Percentiles rank a stretch among this genome's conserved stretches.
These are phyloP conservation scores for Cataglyphis hispanica DNA, from an alignment of 1,140 invertebrate species.

Conservation along the genomic window DNA sequence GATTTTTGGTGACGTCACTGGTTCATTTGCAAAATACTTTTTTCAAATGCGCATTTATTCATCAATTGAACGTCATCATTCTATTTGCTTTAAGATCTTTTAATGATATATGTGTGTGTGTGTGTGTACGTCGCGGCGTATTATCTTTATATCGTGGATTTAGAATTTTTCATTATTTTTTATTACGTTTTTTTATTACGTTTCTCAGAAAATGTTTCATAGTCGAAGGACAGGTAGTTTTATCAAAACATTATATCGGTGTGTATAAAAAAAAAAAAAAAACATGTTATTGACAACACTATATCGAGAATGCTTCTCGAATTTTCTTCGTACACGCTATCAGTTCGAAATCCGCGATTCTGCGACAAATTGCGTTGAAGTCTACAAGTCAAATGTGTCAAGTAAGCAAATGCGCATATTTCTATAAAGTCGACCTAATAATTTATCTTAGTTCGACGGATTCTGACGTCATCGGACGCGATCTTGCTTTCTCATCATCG, in stretches of 20 bases:
- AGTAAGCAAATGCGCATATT: neutral
- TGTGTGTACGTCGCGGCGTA: neutral
- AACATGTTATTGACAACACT: neutral
- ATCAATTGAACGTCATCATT: neutral
- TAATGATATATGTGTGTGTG: neutral
- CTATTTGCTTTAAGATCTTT: neutral
- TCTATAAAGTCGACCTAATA: slow-evolving; percentile 35
- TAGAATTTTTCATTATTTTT: neutral
- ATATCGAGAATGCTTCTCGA: neutral
- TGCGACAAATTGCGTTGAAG: neutral
- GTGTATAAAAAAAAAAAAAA: neutral
- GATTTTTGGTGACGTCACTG: slow-evolving; percentile 35
- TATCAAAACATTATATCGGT: slow-evolving; percentile 5
- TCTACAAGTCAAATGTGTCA: neutral
- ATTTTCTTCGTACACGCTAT: neutral
- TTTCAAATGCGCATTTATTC: neutral
- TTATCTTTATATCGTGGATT: neutral
- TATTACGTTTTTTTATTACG: neutral
- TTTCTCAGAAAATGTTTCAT: slow-evolving; percentile 21
- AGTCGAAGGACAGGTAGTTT: neutral
- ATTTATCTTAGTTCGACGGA: slow-evolving; percentile 6
- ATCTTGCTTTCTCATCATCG: slow-evolving; percentile 10
- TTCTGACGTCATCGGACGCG: slow-evolving; percentile 34
- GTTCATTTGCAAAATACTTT: neutral
- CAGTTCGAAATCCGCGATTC: neutral